Conservation (phyloP, 92 coral and sea anemone genomes). For the Epizoanthus rinbou region DNA sequence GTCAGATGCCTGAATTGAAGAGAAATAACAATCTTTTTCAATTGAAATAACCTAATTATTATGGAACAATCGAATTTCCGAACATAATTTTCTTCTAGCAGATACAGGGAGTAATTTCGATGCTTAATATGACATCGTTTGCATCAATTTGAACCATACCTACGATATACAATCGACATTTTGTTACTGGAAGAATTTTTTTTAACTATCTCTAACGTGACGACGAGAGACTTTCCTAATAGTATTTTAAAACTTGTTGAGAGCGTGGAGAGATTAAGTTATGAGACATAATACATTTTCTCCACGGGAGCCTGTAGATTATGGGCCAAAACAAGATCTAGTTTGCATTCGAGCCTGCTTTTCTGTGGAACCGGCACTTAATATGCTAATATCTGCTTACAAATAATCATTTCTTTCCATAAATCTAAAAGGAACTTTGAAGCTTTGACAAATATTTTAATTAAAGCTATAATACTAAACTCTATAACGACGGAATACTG, state of each 20-base stretch:
- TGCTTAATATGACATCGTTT: too few relatives aligned
- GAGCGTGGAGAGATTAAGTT: background rate
- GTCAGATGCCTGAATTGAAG: background rate
- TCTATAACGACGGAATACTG: background rate
- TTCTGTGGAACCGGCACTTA: background rate
- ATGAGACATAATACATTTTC: background rate
- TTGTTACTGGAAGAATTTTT: too few relatives aligned
- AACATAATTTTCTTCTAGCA: too few relatives aligned
- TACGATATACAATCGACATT: too few relatives aligned
- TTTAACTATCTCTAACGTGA: too few relatives aligned
- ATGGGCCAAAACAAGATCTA: background rate
- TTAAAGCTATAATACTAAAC: background rate
- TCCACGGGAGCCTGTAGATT: background rate
- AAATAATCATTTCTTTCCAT: background rate
- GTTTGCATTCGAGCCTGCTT: background rate
- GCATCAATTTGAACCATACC: too few relatives aligned
- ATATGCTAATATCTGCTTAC: conserved; percentile 36
- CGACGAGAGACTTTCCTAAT: too few relatives aligned
- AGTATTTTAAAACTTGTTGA: background rate
- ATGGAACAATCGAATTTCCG: too few relatives aligned
- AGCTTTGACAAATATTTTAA: background rate
- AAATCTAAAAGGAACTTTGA: background rate
- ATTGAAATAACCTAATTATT: background rate
- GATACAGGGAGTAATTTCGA: too few relatives aligned
- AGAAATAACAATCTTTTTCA: background rate